phyloP scores from a whole-genome alignment of 2,888 invertebrate genomes.

The Quadriops clusia region DNA sequence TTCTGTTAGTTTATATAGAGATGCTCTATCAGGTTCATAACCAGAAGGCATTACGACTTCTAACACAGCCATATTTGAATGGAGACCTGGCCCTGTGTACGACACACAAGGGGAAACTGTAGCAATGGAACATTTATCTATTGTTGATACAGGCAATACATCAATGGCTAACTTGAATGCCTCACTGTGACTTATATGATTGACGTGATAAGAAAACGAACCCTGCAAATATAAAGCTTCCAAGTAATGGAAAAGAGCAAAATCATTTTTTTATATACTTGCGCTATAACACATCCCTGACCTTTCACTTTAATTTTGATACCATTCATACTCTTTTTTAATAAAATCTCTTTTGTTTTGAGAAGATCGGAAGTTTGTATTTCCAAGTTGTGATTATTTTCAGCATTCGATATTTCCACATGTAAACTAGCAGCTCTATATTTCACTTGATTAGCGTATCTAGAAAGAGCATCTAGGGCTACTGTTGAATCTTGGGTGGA shows the following conservation, averaged over 20 bases:
- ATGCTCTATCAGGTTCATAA: constrained; percentile 46
- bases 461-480: constrained; percentile 47
- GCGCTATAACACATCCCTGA: constrained; percentile 44
- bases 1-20: constrained; percentile 40
- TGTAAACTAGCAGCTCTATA: constrained; percentile 35
- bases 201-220: constrained; percentile 40
- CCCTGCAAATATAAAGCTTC: constrained; percentile 32
- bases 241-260: constrained; percentile 1
- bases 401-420: constrained; percentile 34
- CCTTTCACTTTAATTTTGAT: constrained; percentile 40
- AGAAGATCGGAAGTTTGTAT: constrained; percentile 39
- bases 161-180: constrained; percentile 41
- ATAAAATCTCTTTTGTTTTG: constrained; percentile 35
- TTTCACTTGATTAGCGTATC: constrained; percentile 40
- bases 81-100: constrained; percentile 34
- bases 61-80: constrained; percentile 49
- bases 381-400: constrained; percentile 34
- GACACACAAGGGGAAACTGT: constrained; percentile 33
- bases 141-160: constrained; percentile 34
- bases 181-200: constrained; percentile 36
- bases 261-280: constrained; percentile 30
- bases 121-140: constrained; percentile 38
- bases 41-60: constrained; percentile 54
- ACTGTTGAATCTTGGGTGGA: constrained; percentile 60
- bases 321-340: constrained; percentile 37